A percentile compares a stretch with the other conserved stretches of the same genome.
phyloP scores from a whole-genome alignment of 1,140 invertebrate genomes.

The Acromyrmex echinatior region DNA sequence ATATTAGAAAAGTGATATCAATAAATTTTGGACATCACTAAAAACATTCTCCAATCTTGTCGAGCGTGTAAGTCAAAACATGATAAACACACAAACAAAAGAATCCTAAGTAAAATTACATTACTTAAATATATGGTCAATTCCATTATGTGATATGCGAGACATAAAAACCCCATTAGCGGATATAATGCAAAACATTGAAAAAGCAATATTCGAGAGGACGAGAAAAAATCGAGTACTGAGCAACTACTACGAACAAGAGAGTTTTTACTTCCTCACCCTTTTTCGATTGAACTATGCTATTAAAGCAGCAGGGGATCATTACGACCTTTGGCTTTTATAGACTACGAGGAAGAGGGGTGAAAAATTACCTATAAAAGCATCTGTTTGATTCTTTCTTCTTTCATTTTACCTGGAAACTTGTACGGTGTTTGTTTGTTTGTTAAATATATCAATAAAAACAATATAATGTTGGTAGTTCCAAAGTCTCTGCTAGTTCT shows the following conservation, averaged over 20 bases:
- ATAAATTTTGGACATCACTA: not conserved
- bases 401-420: conserved; percentile 77
- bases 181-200: conserved; percentile 80
- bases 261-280: conserved; percentile 62
- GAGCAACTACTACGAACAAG: conserved; percentile 59
- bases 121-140: conserved; percentile 46
- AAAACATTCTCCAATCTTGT: conserved; percentile 18
- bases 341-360: conserved; percentile 6
- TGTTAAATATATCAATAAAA: conserved; percentile 43
- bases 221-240: conserved; percentile 63
- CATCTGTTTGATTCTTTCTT: conserved; percentile 70
- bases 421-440: conserved; percentile 17
- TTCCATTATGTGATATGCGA: conserved; percentile 28
- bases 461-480: conserved; percentile 67
- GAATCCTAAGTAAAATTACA: conserved; percentile 21
- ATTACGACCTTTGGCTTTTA: conserved; percentile 70
- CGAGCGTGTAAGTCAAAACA: not conserved
- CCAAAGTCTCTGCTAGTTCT: conserved; percentile 63
- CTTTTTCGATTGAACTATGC: conserved; percentile 58
- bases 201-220: conserved; percentile 64
- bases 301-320: conserved; percentile 82
- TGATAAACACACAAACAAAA: conserved; percentile 2
- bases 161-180: conserved; percentile 83
- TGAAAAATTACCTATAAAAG: conserved; percentile 83
- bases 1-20: not conserved